Evolutionary conservation across 2,888 invertebrate genomes (phyloP), one percentile per base, ranked within the genome.

Genomic region (Papilio demoleus): DNA sequence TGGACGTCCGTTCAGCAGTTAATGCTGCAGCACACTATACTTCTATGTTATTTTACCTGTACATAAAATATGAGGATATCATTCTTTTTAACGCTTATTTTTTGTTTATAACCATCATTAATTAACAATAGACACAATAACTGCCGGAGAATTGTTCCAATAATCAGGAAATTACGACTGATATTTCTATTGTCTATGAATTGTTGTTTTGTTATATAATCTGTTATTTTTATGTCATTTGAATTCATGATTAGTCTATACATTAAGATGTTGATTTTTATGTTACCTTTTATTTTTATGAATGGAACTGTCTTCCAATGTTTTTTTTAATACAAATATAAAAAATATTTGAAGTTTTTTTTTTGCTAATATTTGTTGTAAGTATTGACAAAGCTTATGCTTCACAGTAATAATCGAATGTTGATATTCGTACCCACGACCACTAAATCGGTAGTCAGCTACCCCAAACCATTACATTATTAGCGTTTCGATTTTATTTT

Each of bases 121-220:
- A 53, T 27, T 50, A 27, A 27, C 53, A 53, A 31, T 50, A 1
- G 14, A 11, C 12, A 11, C 22, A 24, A 0, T 27, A 27, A n/a
- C 27, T 61, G 9, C 0, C 56, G 4, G 38, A 36, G 64, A 50
- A 53, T 38, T n/a, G 38, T 31, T 31, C 42, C 56, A 56, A 56
- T 56, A 56, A 40, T 65, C 56, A 56, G 40, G 65, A 53, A 42
- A 31, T 65, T 31, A 60, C 40, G 14, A 8, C 11, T 40, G 60
- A 24, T 14, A n/a, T 6, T 24, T 56, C 42, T 56, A 42, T 65
- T 65, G 64, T 56, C 27, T 56, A 24, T 38, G 31, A 47, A 34
- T 62, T 31, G 19, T 50, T 11, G 34, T 45, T 11, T 1, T n/a
- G 2, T 27, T n/a, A 42, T 27, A 42, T 27, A 31, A 42, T 61